Evolutionary conservation across 2,113 vertebrate species (phyloP).

Genomic region (Barnardius zonarius): DNA sequence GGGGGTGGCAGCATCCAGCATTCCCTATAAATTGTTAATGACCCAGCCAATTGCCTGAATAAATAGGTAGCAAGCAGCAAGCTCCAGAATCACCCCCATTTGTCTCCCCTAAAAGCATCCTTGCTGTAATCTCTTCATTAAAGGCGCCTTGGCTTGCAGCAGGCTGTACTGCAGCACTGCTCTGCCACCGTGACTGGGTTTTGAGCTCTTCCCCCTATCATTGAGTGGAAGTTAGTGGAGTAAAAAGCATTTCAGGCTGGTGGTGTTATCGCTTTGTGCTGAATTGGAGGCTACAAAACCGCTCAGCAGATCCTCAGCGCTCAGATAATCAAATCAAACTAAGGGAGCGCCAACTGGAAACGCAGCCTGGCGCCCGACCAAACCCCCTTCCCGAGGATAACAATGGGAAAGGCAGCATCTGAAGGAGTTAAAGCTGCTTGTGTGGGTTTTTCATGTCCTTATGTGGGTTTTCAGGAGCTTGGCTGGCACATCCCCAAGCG

Average conservation of each 20-base stretch:
- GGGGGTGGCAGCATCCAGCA: background rate
- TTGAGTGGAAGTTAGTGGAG: background rate
- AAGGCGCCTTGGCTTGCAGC: background rate
- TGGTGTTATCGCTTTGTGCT: background rate
- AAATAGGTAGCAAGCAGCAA: background rate
- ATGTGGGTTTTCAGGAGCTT: background rate
- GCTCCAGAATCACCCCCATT: background rate
- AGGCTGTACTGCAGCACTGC: background rate
- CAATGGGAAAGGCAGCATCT: background rate
- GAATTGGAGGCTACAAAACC: background rate
- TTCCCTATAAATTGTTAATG: background rate
- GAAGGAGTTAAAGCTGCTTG: background rate
- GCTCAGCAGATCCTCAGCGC: background rate
- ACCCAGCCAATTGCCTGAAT: background rate
- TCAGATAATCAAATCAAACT: background rate
- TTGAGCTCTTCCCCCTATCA: background rate
- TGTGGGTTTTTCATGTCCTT: background rate
- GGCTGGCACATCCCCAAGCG: background rate
- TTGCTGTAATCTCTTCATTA: background rate
- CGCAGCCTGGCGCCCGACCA: background rate
- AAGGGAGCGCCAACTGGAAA: background rate
- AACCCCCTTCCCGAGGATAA: background rate
- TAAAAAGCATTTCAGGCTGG: background rate
- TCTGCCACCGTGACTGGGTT: background rate
- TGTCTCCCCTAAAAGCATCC: background rate